Conservation (phyloP, 2,888 invertebrate genomes). For the Hydrotaea diabolus region DNA sequence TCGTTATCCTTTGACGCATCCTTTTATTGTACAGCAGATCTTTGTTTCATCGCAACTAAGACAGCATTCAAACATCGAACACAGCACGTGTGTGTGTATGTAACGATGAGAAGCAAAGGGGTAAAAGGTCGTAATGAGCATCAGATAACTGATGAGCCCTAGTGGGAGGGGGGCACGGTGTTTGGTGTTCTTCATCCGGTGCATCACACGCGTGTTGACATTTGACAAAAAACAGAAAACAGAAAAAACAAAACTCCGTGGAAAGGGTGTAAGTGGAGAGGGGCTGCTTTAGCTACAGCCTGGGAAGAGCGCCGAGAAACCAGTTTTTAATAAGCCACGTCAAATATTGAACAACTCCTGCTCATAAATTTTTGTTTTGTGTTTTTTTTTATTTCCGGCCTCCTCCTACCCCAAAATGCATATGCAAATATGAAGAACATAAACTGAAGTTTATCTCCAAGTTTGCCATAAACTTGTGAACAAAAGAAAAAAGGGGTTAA, state of each 20-base stretch:
- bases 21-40: slow-evolving; percentile 10
- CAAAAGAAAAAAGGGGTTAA: slow-evolving; percentile 22
- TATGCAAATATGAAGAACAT: not conserved
- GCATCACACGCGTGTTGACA: slow-evolving; percentile 59
- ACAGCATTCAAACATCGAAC: no score
- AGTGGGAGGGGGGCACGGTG: not conserved
- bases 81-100: not conserved
- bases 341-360: slow-evolving; percentile 30
- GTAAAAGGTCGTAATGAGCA: slow-evolving; percentile 62
- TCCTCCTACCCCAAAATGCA: not conserved
- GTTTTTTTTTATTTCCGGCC: not conserved
- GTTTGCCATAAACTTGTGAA: not conserved
- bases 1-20: slow-evolving; percentile 64
- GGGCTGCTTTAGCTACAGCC: not conserved
- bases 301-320: slow-evolving; percentile 17
- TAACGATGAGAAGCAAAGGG: slow-evolving; percentile 48
- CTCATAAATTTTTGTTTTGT: not conserved
- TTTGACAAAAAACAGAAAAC: slow-evolving; percentile 42
- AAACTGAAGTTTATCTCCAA: not conserved
- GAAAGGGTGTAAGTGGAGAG: not conserved
- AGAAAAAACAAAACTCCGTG: not conserved
- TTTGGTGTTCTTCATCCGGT: not conserved
- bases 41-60: slow-evolving; percentile 36
- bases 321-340: slow-evolving; percentile 36
- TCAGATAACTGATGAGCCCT: slow-evolving; percentile 42